Evolutionary conservation across 2,888 invertebrate genomes (phyloP).

Genomic region (Heliconius aoede): DNA sequence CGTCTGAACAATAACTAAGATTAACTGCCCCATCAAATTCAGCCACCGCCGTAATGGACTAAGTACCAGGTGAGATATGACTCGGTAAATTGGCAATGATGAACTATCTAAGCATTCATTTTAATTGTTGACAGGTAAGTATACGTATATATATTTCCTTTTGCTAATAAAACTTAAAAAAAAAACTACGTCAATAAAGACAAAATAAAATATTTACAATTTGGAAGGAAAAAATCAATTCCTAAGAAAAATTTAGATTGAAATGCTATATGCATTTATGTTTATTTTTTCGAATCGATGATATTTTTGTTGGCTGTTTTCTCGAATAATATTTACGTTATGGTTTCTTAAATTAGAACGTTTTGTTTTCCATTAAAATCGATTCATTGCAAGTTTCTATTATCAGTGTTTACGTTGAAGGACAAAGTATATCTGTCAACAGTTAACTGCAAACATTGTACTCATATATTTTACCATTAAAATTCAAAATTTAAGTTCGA

Average conservation of each 20-base stretch:
- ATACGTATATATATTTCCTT: not conserved
- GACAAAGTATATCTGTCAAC: conserved; percentile 30
- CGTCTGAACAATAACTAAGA: conserved; percentile 24
- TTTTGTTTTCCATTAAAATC: conserved; percentile 40
- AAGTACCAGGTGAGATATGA: conserved; percentile 29
- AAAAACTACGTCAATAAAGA: not conserved
- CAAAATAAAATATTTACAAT: not conserved
- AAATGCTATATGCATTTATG: conserved; percentile 23
- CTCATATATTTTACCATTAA: not conserved
- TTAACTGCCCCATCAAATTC: conserved; percentile 25
- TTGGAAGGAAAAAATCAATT: conserved; percentile 7
- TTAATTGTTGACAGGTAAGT: conserved; percentile 4
- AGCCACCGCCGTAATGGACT: conserved; percentile 22
- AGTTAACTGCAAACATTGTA: not conserved
- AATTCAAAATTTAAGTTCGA: not conserved
- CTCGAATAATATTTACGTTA: conserved; percentile 40
- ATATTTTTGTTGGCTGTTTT: conserved; percentile 40
- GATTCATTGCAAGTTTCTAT: conserved; percentile 30
- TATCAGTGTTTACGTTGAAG: conserved; percentile 32
- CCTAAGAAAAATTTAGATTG: not conserved
- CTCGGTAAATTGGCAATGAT: conserved; percentile 18
- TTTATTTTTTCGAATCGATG: conserved; percentile 29
- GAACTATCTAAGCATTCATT: conserved; percentile 7
- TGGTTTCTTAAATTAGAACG: conserved; percentile 41
- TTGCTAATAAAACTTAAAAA: not conserved